Conservation (phyloP, 2,113 vertebrate genomes). For the Scalopus aquaticus region DNA sequence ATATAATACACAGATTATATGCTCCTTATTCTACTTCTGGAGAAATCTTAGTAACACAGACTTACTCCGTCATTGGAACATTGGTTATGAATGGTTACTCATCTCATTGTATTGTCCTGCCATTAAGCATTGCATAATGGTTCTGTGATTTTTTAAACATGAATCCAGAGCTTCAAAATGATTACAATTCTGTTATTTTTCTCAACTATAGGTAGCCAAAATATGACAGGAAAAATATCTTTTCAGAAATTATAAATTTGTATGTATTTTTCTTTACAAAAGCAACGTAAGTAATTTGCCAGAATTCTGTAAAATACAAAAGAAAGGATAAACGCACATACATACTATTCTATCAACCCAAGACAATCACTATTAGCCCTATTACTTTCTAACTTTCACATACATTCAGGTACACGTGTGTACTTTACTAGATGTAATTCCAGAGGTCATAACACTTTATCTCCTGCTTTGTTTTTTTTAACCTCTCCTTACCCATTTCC, state of each 20-base stretch:
- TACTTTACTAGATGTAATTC: background rate
- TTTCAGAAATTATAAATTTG: background rate
- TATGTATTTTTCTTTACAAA: background rate
- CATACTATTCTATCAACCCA: background rate
- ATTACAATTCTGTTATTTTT: background rate
- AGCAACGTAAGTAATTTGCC: background rate
- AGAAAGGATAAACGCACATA: background rate
- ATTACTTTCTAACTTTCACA: background rate
- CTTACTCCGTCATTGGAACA: background rate
- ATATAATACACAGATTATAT: background rate
- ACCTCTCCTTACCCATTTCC: background rate
- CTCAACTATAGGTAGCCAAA: background rate
- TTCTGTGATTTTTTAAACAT: background rate
- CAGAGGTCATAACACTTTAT: background rate
- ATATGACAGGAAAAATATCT: background rate
- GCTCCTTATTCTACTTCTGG: background rate
- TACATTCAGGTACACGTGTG: background rate
- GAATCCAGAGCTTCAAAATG: background rate
- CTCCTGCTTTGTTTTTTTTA: background rate
- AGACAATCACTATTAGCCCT: background rate
- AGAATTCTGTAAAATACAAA: background rate
- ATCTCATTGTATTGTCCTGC: background rate
- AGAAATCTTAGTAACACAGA: background rate
- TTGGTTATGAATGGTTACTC: background rate
- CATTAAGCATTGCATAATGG: background rate